Evolutionary conservation across 2,113 vertebrate species (phyloP), one percentile per base, ranked within the genome.

Genomic region (Leiothrix lutea): DNA sequence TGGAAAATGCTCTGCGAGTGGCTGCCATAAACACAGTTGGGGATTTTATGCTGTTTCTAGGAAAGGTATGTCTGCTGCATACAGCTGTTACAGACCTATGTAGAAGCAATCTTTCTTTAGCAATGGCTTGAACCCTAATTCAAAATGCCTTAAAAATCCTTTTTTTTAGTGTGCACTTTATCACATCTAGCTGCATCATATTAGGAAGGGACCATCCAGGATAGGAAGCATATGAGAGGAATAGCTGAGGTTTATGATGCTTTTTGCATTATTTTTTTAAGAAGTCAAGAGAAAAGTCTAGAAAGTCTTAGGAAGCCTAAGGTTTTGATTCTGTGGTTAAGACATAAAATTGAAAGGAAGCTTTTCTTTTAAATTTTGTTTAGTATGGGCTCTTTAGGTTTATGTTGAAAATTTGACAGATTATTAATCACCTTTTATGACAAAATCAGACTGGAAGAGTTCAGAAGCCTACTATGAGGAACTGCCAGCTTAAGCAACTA

Each of bases 11-110:
- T 62, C 97, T 99, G 97, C 98, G 99, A n/a, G 99, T 99, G 60
- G 99, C 99, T 83, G 98, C 99, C 87, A 99, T 99, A 98, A 99
- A 99, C 82, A 99, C 99, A 24, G 98, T 99, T 47, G 99, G 99
- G 88, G 99, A 99, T 97, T 99, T 99, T 87, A 99, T 99, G 96
- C 98, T 99, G 40, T 99, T 99, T 96, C 97, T 99, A 60, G 99
- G 99, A 97, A 99, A 99, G 99, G 99, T 99, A 96, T 96, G 98
- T 70, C 38, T 91, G 66, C 28, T 82, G 9, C 48, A 6, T 77
- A 11, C 36, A 53, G 29, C 74, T 92, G 17, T 38, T 78, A 66
- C 2, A 5, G 42, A 23, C 6, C 36, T 50, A 29, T 6, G 2
- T 17, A 36, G 18, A 78, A 69, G 29, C 50, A 77, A 38, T 35